Base-by-base conservation (phyloP, 2,888 invertebrate species). In the Anthoptus insignis region DNA sequence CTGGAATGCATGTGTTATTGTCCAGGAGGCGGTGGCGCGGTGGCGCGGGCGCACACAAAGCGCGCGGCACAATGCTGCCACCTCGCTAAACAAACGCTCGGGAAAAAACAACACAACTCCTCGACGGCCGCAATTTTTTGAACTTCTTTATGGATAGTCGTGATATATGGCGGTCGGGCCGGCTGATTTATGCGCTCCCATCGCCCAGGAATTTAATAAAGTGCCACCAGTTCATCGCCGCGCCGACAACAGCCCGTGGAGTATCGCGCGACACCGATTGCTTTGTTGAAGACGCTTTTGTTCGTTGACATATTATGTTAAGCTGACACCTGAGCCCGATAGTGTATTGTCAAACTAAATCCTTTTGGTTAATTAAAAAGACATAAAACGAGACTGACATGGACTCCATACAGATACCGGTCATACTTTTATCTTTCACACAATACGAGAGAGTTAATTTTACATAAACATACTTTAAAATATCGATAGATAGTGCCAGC, bases 101-200 rank as follows among this genome's bases (percentile, higher is more conserved):
- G 49, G 66, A 70, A 75, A 79, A 60, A 81, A 80, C 78, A 75
- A 59, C 73, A 49, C 32, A 77, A 66, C 70, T 75, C 72, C 73
- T 74, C 76, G 82, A 81, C 82, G 78, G 82, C 65, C 77, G 81
- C 81, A 75, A 81, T 82, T 79, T 81, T 78, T 82, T 80, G 73
- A 75, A 73, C 73, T 74, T 67, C 79, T 73, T 68, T 77, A 74
- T 72, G 77, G 73, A 76, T 76, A 76, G 24, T 22, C 66, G 81
- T 86, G 87, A 86, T 86, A 75, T 86, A 87, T 83, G 80, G 76
- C 73, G 69, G 73, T 74, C 71, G 29, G 21, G 22, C 4, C 42
- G 54, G 19, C 56, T 66, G 67, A 72, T 73, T 73, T 73, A 68
- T 65, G 37, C 69, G 66, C 76, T 57, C 65, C 58, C 61, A 39